These are phyloP conservation scores for Sinocyclocheilus grahami DNA, from an alignment of 2,113 vertebrate genomes.

Conservation along the genomic window DNA sequence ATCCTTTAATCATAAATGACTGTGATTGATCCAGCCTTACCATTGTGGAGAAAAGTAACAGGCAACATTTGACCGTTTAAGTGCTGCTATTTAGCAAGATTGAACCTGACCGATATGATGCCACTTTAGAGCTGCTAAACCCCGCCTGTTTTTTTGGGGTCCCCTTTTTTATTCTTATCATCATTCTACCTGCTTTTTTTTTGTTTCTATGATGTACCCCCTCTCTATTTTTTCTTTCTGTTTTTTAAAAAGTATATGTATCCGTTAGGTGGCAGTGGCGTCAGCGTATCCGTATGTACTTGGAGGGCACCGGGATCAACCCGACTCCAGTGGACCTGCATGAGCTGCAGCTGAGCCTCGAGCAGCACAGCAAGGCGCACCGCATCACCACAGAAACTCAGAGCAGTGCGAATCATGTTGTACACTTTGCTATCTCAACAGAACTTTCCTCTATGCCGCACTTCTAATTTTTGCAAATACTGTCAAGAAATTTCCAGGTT, in stretches of 20 bases:
- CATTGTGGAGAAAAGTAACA: too few relatives aligned
- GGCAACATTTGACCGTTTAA: too few relatives aligned
- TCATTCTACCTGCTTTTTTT: too few relatives aligned
- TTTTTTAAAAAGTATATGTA: neutral
- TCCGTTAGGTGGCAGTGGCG: constrained; percentile 90
- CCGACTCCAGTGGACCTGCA: constrained; percentile 90
- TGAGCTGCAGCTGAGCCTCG: constrained; percentile 92
- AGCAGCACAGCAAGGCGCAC: constrained; percentile 90
- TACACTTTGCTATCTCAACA: neutral
- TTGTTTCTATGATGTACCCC: neutral
- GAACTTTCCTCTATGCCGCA: neutral
- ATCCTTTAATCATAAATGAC: too few relatives aligned
- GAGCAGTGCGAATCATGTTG: constrained; percentile 58
- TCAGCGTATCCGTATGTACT: constrained; percentile 87
- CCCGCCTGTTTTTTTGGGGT: too few relatives aligned
- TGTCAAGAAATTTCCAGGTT: too few relatives aligned
- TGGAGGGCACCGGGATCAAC: constrained; percentile 95
- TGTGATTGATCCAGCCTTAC: too few relatives aligned
- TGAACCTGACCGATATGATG: too few relatives aligned
- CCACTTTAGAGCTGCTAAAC: too few relatives aligned
- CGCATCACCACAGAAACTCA: constrained; percentile 71
- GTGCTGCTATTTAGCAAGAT: too few relatives aligned
- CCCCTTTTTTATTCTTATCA: too few relatives aligned
- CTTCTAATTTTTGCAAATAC: neutral
- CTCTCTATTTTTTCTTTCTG: neutral